Evolutionary conservation across 2,797 vertebrate species (phyloP).

Genomic region (Chiroxiphia lanceolata): DNA sequence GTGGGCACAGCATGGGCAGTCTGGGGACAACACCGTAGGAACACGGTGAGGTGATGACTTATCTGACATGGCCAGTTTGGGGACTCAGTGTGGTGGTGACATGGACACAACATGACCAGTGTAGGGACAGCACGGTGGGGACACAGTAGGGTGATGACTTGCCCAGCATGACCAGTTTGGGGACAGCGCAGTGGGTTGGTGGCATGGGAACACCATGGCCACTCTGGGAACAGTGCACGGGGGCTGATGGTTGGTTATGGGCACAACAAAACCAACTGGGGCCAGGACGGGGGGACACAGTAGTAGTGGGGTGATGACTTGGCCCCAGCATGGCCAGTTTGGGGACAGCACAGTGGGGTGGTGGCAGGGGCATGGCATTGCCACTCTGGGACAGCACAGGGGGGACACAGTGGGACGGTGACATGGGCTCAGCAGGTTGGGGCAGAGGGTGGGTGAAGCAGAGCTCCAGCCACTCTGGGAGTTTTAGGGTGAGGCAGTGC

Average conservation of each 20-base stretch:
- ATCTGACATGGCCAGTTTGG: no score
- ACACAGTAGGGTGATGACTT: no score
- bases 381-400: fast-evolving
- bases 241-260: background rate
- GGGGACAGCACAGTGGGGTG: background rate
- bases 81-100: background rate
- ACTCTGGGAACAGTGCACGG: fast-evolving
- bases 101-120: background rate
- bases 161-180: background rate
- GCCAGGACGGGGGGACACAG: background rate
- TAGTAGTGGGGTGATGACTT: no score
- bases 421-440: background rate
- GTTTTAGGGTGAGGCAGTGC: background rate
- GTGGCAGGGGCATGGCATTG: no score
- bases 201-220: fast-evolving
- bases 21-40: no score
- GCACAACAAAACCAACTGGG: no score
- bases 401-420: background rate
- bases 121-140: background rate
- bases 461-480: background rate
- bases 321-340: fast-evolving
- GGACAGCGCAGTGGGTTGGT: fast-evolving
- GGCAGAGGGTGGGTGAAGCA: background rate
- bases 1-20: background rate
- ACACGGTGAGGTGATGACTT: background rate